phyloP scores from a whole-genome alignment of 2,113 vertebrate species.

The Crotalus horridus region DNA sequence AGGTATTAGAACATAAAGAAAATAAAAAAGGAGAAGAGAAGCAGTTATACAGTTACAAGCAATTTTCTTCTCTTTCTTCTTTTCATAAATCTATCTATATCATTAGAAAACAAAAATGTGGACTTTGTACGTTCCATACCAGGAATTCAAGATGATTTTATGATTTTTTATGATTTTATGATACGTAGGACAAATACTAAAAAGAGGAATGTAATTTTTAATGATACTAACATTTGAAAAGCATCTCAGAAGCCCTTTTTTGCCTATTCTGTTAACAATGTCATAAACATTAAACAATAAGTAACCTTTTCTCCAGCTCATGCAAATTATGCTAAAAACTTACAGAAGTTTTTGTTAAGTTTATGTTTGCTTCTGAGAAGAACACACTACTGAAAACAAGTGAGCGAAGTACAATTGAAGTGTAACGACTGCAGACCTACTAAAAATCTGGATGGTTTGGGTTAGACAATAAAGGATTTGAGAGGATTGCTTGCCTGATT shows the following conservation, averaged over 20 bases:
- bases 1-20: slow-evolving; percentile 16
- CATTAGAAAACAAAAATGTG: slow-evolving; percentile 15
- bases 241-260: neutral
- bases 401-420: neutral
- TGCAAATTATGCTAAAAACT: neutral
- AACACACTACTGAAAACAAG: neutral
- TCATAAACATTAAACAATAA: neutral
- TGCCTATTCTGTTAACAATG: neutral
- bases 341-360: neutral
- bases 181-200: neutral
- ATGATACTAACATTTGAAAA: neutral
- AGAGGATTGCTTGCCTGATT: neutral
- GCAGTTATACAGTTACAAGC: slow-evolving; percentile 28
- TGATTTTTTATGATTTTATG: slow-evolving; percentile 38
- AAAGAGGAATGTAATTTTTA: neutral
- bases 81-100: slow-evolving; percentile 38
- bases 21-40: slow-evolving; percentile 33
- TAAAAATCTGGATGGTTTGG: neutral
- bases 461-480: neutral
- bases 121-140: neutral
- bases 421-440: neutral
- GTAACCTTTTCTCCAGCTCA: neutral
- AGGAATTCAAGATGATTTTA: neutral
- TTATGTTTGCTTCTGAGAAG: neutral
- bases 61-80: neutral